Percentiles rank a stretch among this genome's conserved stretches.
phyloP scores from a whole-genome alignment of 2,113 vertebrate genomes.

The Dryoscopus gambensis region DNA sequence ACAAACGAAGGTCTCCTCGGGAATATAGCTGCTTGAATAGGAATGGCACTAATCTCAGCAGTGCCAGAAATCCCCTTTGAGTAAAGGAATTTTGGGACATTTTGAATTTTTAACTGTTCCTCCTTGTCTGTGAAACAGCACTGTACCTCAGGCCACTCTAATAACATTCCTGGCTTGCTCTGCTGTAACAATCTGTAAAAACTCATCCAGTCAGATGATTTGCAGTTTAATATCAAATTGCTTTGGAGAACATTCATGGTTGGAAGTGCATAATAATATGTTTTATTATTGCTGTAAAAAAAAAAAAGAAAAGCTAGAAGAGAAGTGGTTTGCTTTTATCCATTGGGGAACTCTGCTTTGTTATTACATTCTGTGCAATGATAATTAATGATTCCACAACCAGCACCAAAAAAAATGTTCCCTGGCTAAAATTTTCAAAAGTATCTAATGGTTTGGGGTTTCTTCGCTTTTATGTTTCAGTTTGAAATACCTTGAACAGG shows the following conservation, averaged over 20 bases:
- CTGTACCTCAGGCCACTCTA: not conserved
- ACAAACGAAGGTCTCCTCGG: not conserved
- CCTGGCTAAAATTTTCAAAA: constrained; percentile 13
- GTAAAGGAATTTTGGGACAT: constrained; percentile 19
- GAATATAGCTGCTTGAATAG: not conserved
- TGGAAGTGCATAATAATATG: not conserved
- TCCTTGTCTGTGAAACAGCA: not conserved
- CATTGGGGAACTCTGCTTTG: constrained; percentile 18
- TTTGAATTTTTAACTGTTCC: constrained; percentile 8
- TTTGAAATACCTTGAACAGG: not conserved
- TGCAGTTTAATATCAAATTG: constrained; percentile 44
- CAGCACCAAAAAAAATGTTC: not conserved
- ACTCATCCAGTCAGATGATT: constrained; percentile 21
- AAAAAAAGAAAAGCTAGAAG: not conserved
- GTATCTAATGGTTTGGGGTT: not conserved
- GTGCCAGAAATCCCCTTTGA: constrained; percentile 14
- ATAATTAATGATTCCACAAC: constrained; percentile 36
- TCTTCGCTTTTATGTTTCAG: not conserved
- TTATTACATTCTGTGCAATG: not conserved
- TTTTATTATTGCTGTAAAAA: constrained; percentile 1
- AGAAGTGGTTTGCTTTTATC: constrained; percentile 5
- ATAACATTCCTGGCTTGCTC: constrained; percentile 24
- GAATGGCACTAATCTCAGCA: not conserved
- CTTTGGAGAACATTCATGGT: not conserved
- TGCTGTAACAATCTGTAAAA: constrained; percentile 27